These are phyloP conservation scores for Pangasius krempfi DNA, from an alignment of 2,797 vertebrate genomes.

Conservation along the genomic window DNA sequence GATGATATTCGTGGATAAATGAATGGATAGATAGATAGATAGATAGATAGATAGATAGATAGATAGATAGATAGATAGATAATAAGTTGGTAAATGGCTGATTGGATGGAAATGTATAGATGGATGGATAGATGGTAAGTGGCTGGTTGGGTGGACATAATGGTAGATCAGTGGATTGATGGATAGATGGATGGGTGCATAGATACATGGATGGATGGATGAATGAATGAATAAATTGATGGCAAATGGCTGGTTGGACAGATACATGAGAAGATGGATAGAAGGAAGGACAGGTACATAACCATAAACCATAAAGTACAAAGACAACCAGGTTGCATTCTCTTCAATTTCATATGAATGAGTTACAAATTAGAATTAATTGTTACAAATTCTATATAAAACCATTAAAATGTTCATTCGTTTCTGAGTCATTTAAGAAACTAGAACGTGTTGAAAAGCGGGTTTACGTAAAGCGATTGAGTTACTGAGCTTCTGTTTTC, in stretches of 20 bases:
- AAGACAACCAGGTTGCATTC: neutral
- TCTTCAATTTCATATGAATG: neutral
- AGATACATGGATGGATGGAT: neutral
- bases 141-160: neutral
- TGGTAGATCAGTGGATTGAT: neutral
- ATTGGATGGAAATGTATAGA: neutral
- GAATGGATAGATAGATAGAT: neutral
- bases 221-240: neutral
- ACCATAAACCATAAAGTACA: neutral
- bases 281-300: neutral
- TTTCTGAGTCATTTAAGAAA: neutral
- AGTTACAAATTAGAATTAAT: neutral
- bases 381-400: neutral
- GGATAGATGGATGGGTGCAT: neutral
- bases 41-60: neutral
- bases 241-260: neutral
- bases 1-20: neutral
- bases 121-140: neutral
- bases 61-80: neutral
- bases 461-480: conserved; percentile 1
- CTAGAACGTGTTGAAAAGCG: neutral
- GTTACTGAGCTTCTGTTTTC: conserved; percentile 22
- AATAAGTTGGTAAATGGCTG: neutral
- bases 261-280: neutral
- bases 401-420: neutral